Base-by-base conservation (phyloP, 2,888 invertebrate genomes). In the Anaspis maculata region DNA sequence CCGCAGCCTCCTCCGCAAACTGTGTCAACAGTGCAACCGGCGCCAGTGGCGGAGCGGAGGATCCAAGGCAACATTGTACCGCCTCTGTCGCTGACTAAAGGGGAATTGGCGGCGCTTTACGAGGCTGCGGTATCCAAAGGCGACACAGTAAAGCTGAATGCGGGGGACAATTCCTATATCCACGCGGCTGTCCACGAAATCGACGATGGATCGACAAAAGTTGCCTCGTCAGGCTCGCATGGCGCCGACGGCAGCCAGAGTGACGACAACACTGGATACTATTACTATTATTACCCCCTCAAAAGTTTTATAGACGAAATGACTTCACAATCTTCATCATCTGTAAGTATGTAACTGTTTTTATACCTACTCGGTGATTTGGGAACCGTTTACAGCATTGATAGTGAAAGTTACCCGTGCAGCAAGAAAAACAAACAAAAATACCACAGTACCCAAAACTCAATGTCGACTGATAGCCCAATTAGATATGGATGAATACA, bases 241-340 rank as follows among this genome's bases (percentile, higher is more conserved):
- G 4, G 6, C 12, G 9, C 24, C 5, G 24, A 24, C 10, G 12
- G 24, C 12, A 14, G 5, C 16, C 24, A 12, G 19, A 32, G 12
- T 15, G 37, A 10, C 5, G 54, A 57, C 26, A 42, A 44, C 16
- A 27, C 45, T 14, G 66, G 69, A 41, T 70, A 69, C 51, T 68
- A 68, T 45, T 73, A 72, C 47, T 71, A 72, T 49, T 73, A 70
- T 51, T 72, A 71, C 44, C 73, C 73, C 0, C 49, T 72, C 29
- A 69, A 71, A 44, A 68, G 65, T 34, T 69, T 72, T 39, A 51
- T 67, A 39, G 64, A 66, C 41, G 66, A 65, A 39, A 39, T 61
- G 34, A 40, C 56, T n/a, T 56, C 59, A 13, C 51, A 56, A 27
- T 28, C 41, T 27, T 37, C 42, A 15, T 31, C n/a, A n/a, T n/a